A percentile compares a stretch with the other conserved stretches of the same genome.
Conservation (phyloP, 2,113 vertebrate species). For the Ahaetulla prasina region DNA sequence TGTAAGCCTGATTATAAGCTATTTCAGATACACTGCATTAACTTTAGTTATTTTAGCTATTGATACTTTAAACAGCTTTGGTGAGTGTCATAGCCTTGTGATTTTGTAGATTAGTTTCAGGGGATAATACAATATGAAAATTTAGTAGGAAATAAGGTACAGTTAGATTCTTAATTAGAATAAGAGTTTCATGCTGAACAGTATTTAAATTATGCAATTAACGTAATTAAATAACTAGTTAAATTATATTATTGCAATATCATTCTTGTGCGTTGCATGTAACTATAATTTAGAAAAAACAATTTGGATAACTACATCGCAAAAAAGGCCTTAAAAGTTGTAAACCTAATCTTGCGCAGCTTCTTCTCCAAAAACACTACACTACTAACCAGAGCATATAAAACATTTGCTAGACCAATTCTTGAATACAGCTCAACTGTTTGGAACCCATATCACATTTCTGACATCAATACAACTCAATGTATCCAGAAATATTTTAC, state of each 20-base stretch:
- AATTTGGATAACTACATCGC: too few species aligned
- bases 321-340: too few species aligned
- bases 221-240: background rate
- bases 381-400: too few species aligned
- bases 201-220: background rate
- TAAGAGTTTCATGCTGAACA: background rate
- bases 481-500: too few species aligned
- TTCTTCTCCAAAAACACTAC: too few species aligned
- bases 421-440: too few species aligned
- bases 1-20: background rate
- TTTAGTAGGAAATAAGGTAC: background rate
- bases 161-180: background rate
- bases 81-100: background rate
- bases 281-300: background rate
- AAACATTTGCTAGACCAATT: too few species aligned
- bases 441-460: too few species aligned
- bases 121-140: background rate
- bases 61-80: background rate
- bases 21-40: conserved; percentile 7
- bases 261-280: background rate
- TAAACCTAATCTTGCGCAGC: too few species aligned
- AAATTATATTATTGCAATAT: background rate
- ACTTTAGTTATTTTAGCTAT: background rate
- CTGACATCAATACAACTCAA: too few species aligned
- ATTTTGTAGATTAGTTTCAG: background rate